Evolutionary conservation across 1,140 invertebrate genomes (phyloP).

Genomic region (Zaprionus capensis): DNA sequence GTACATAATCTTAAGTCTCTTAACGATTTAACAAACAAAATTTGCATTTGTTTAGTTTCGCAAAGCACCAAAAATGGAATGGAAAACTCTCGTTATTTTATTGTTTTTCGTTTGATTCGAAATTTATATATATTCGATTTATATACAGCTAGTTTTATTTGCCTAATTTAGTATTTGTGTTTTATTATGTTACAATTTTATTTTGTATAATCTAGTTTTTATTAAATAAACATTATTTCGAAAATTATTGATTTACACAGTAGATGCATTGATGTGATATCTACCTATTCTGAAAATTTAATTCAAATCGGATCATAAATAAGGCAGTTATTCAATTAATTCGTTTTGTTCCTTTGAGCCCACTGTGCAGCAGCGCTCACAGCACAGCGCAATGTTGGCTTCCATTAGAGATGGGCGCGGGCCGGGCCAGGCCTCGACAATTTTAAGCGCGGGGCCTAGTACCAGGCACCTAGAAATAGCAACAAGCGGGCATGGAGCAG

Average conservation of each 20-base stretch:
- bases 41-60: slow-evolving; percentile 66
- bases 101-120: slow-evolving; percentile 57
- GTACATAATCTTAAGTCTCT: slow-evolving; percentile 64
- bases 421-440: too few species aligned
- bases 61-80: slow-evolving; percentile 50
- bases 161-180: slow-evolving; percentile 64
- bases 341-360: not conserved
- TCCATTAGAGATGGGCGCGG: too few species aligned
- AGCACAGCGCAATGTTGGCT: not conserved
- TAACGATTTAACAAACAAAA: slow-evolving; percentile 53
- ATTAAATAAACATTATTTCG: slow-evolving; percentile 56
- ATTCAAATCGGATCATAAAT: not conserved
- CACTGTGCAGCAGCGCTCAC: too few species aligned
- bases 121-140: slow-evolving; percentile 44
- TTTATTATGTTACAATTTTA: slow-evolving; percentile 63
- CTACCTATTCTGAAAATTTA: not conserved
- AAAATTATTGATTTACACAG: slow-evolving; percentile 13
- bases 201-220: slow-evolving; percentile 60
- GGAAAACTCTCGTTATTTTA: slow-evolving; percentile 41
- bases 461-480: too few species aligned
- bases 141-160: slow-evolving; percentile 54
- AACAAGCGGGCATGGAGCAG: too few species aligned
- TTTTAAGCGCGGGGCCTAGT: too few species aligned
- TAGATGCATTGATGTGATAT: not conserved
- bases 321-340: not conserved